These are phyloP conservation scores for Pristionchus fissidentatus DNA, from an alignment of 2,888 invertebrate species.

Conservation along the genomic window DNA sequence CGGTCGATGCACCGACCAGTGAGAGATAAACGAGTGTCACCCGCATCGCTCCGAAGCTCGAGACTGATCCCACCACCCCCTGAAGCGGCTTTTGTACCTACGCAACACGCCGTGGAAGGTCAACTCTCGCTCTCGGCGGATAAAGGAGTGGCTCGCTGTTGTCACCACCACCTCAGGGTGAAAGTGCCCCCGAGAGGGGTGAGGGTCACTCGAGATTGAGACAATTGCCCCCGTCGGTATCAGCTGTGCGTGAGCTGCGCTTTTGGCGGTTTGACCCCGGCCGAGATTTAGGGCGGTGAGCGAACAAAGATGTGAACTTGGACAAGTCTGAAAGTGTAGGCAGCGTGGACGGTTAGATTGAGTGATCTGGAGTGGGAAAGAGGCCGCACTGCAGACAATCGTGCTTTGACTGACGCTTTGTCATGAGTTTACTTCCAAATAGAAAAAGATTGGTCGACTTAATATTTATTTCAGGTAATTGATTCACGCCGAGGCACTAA, in stretches of 20 bases:
- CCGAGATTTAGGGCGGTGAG: no score
- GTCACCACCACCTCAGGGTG: neutral
- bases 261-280: neutral
- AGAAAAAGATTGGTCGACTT: no score
- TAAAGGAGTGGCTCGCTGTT: neutral
- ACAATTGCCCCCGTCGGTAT: neutral
- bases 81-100: neutral
- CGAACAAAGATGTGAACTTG: no score
- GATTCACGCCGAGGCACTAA: no score
- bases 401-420: no score
- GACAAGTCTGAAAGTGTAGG: no score
- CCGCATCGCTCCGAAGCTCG: constrained; percentile 8
- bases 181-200: neutral
- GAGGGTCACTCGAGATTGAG: neutral
- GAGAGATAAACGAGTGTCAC: neutral
- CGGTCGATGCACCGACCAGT: neutral
- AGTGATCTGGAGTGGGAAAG: no score
- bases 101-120: constrained; percentile 20
- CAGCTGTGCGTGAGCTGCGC: no score
- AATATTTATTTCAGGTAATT: no score
- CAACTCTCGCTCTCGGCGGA: constrained; percentile 5
- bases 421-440: no score
- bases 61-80: neutral
- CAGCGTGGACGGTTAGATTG: no score
- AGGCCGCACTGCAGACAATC: no score